These are phyloP conservation scores for Watsonalla binaria DNA, from an alignment of 2,888 invertebrate species.

Conservation along the genomic window DNA sequence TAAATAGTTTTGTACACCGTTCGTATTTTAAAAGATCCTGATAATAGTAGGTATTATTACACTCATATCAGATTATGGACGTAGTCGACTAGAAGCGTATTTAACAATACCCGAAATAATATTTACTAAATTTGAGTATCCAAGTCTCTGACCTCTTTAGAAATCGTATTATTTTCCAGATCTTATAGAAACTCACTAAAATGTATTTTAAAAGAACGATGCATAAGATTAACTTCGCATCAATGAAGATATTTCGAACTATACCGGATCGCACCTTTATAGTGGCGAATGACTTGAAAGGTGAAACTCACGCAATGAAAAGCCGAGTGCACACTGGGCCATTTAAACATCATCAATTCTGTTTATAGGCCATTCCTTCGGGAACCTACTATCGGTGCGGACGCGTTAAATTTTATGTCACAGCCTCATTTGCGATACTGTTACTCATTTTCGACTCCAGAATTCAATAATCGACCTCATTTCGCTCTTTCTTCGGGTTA, in stretches of 20 bases:
- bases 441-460: slow-evolving; percentile 50
- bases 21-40: too few relatives aligned
- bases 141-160: too few relatives aligned
- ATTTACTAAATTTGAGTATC: too few relatives aligned
- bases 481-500: slow-evolving; percentile 20
- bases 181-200: too few relatives aligned
- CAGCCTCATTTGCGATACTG: slow-evolving; percentile 61
- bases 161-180: too few relatives aligned
- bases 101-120: too few relatives aligned
- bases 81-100: too few relatives aligned
- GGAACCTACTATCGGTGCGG: slow-evolving; percentile 65
- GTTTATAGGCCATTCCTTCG: slow-evolving; percentile 67
- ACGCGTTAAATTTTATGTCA: slow-evolving; percentile 71
- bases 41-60: too few relatives aligned
- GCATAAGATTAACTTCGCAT: not conserved
- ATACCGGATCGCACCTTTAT: slow-evolving; percentile 17
- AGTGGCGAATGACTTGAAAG: slow-evolving; percentile 18
- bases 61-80: too few relatives aligned
- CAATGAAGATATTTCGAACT: not conserved
- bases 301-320: slow-evolving; percentile 38
- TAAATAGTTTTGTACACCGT: too few relatives aligned
- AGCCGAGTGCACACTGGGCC: slow-evolving; percentile 31
- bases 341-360: slow-evolving; percentile 60
- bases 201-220: not conserved
- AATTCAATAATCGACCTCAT: slow-evolving; percentile 31